These are phyloP conservation scores for Galerucella nymphaeae DNA, from an alignment of 2,888 invertebrate species.

Conservation along the genomic window DNA sequence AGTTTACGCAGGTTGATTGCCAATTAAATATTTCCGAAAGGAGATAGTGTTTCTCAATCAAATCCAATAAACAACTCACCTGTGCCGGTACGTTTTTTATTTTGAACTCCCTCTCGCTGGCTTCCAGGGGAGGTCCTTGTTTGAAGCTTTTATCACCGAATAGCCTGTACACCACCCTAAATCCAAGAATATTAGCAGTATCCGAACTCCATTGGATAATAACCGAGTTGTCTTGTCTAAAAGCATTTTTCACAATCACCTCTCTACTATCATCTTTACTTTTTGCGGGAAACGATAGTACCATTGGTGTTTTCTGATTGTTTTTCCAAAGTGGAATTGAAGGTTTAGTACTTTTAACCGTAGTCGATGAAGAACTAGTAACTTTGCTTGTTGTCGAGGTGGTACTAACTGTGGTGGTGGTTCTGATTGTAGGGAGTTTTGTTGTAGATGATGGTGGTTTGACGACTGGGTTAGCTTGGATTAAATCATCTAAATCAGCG, in stretches of 20 bases:
- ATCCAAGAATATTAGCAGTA: constrained; percentile 87
- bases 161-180: constrained; percentile 87
- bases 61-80: constrained; percentile 65
- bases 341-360: constrained; percentile 54
- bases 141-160: constrained; percentile 92
- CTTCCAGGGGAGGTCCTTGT: constrained; percentile 88
- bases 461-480: constrained; percentile 28
- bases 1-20: constrained; percentile 1
- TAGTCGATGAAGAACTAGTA: constrained; percentile 57
- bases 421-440: constrained; percentile 57
- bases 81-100: constrained; percentile 92
- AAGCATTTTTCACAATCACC: constrained; percentile 87
- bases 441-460: constrained; percentile 51
- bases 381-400: constrained; percentile 56
- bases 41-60: constrained; percentile 6
- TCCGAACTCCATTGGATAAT: constrained; percentile 94
- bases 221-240: constrained; percentile 86
- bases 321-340: constrained; percentile 62
- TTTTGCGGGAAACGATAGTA: constrained; percentile 75
- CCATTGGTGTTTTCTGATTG: constrained; percentile 75
- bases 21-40: constrained; percentile 3
- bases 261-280: constrained; percentile 77
- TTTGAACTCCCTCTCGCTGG: constrained; percentile 90
- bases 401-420: constrained; percentile 56
- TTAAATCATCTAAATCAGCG: constrained; percentile 64